A percentile compares a stretch with the other conserved stretches of the same genome.
phyloP scores from a whole-genome alignment of 2,888 invertebrate genomes.

The Hyalella azteca region DNA sequence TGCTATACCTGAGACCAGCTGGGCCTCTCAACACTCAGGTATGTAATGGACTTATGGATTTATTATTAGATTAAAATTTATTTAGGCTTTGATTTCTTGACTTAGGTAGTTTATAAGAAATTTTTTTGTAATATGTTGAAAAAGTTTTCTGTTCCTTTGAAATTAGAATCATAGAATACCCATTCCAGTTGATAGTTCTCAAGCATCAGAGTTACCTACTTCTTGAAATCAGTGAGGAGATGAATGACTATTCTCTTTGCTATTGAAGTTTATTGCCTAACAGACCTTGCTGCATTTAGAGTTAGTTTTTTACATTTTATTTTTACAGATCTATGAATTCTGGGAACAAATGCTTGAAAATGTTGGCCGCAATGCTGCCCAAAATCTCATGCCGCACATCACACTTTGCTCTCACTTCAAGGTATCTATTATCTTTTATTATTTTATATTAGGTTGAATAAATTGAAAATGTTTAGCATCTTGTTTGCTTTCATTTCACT shows the following conservation, averaged over 20 bases:
- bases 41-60: conserved; percentile 62
- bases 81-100: too few relatives aligned
- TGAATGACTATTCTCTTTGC: too few relatives aligned
- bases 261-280: too few relatives aligned
- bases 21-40: conserved; percentile 74
- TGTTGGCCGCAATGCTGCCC: conserved; percentile 88
- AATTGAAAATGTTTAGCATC: background rate
- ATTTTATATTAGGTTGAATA: background rate
- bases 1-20: conserved; percentile 84
- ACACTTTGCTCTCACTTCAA: conserved; percentile 84
- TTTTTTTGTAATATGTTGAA: too few relatives aligned
- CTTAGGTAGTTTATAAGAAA: too few relatives aligned
- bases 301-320: background rate
- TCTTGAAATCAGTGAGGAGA: too few relatives aligned
- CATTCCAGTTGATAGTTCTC: background rate
- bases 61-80: background rate
- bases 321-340: conserved; percentile 53
- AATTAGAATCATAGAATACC: background rate
- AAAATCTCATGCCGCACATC: conserved; percentile 87
- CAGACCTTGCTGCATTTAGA: too few relatives aligned
- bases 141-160: too few relatives aligned
- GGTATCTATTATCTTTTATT: conserved; percentile 30
- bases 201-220: background rate
- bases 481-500: background rate
- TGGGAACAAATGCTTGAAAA: conserved; percentile 56